Conservation (phyloP, 2,113 vertebrate genomes). For the Perca fluviatilis region DNA sequence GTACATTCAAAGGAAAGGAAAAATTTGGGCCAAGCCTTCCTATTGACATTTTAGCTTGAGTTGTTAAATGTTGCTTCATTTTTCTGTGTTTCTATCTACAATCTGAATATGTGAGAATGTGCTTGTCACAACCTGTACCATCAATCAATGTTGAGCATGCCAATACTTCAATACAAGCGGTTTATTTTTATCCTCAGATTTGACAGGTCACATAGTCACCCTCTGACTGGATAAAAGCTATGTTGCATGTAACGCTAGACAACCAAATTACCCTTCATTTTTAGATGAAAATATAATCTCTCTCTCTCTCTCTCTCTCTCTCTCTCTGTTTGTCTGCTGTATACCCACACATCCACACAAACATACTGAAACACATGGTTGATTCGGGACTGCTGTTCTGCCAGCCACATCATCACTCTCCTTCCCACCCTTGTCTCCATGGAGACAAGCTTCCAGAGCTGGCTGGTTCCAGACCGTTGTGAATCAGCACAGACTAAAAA, state of each 20-base stretch:
- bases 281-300: constrained; percentile 33
- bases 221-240: constrained; percentile 25
- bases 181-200: constrained; percentile 27
- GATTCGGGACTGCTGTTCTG: constrained; percentile 75
- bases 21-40: neutral
- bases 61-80: constrained; percentile 16
- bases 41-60: constrained; percentile 19
- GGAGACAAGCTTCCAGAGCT: constrained; percentile 81
- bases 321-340: constrained; percentile 51
- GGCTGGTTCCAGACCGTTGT: constrained; percentile 78
- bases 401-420: constrained; percentile 80
- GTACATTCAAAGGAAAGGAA: neutral
- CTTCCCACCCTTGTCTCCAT: constrained; percentile 83
- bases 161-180: constrained; percentile 38
- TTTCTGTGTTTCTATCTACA: constrained; percentile 11
- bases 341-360: constrained; percentile 49
- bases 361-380: constrained; percentile 67
- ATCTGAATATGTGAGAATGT: constrained; percentile 33
- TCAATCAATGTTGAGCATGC: constrained; percentile 47
- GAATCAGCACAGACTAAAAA: constrained; percentile 80
- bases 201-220: constrained; percentile 38
- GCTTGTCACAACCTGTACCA: constrained; percentile 50
- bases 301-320: constrained; percentile 19
- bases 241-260: constrained; percentile 14
- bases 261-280: constrained; percentile 50